Conservation (phyloP, 2,888 invertebrate species). For the Ferdinandea cuprea region DNA sequence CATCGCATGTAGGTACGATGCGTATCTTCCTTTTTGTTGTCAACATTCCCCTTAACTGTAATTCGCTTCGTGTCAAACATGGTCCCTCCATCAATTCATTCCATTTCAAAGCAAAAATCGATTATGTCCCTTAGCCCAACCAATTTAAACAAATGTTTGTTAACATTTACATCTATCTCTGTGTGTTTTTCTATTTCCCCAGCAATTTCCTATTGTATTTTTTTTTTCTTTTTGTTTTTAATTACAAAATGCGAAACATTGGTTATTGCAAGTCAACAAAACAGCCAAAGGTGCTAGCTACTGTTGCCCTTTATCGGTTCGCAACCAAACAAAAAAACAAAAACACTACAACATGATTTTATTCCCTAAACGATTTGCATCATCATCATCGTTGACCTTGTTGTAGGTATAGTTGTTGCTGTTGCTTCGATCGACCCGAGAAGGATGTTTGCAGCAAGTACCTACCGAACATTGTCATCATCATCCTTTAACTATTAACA, state of each 20-base stretch:
- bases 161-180: no score
- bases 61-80: no score
- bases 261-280: conserved; percentile 48
- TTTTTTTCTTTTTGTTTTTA: conserved; percentile 15
- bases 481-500: conserved; percentile 45
- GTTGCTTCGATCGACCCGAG: background rate
- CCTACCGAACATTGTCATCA: conserved; percentile 13
- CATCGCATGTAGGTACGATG: no score
- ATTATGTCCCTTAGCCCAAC: no score
- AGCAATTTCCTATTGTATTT: conserved; percentile 10
- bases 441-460: background rate
- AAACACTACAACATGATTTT: conserved; percentile 30
- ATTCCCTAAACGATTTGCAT: conserved; percentile 40
- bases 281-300: conserved; percentile 52
- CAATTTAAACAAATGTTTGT: no score
- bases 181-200: background rate
- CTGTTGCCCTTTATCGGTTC: conserved; percentile 22
- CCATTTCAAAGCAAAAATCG: no score
- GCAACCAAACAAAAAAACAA: background rate
- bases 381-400: conserved; percentile 19
- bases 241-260: conserved; percentile 39
- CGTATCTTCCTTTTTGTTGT: no score
- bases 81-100: no score
- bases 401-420: background rate
- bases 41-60: no score